phyloP scores from a whole-genome alignment of 2,113 vertebrate species.

The Isurus oxyrinchus region DNA sequence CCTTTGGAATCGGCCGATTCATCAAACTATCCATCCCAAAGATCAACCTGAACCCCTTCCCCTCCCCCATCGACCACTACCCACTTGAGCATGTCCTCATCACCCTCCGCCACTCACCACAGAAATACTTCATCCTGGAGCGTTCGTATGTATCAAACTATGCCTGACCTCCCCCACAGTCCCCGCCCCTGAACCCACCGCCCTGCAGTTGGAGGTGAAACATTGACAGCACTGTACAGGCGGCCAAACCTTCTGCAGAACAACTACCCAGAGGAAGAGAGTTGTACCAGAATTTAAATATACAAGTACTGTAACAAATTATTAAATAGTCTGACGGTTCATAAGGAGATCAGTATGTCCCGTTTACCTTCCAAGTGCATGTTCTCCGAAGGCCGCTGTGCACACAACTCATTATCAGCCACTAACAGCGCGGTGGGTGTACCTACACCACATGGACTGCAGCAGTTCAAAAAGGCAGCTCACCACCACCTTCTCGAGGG shows the following conservation, averaged over 20 bases:
- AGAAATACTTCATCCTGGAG: conserved; percentile 19
- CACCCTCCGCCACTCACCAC: not conserved
- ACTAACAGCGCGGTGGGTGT: too few species aligned
- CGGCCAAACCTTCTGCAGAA: not conserved
- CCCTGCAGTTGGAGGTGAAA: not conserved
- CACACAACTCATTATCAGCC: too few species aligned
- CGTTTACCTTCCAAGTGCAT: not conserved
- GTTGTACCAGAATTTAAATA: not conserved
- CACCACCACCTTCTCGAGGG: too few species aligned
- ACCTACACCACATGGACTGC: too few species aligned
- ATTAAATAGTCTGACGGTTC: not conserved
- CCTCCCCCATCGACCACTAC: not conserved
- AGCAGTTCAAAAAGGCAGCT: too few species aligned
- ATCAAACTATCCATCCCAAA: not conserved
- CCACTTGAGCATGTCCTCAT: not conserved
- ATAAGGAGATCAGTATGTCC: not conserved
- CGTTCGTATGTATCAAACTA: not conserved
- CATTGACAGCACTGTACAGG: not conserved
- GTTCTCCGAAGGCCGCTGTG: too few species aligned
- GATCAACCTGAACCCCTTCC: not conserved
- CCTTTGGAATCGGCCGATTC: not conserved
- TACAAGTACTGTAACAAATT: not conserved
- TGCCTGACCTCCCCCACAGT: not conserved
- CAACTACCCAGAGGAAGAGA: not conserved
- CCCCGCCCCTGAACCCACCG: not conserved